Conservation (phyloP, 2,797 vertebrate species). For the Kryptopterus vitreolus region DNA sequence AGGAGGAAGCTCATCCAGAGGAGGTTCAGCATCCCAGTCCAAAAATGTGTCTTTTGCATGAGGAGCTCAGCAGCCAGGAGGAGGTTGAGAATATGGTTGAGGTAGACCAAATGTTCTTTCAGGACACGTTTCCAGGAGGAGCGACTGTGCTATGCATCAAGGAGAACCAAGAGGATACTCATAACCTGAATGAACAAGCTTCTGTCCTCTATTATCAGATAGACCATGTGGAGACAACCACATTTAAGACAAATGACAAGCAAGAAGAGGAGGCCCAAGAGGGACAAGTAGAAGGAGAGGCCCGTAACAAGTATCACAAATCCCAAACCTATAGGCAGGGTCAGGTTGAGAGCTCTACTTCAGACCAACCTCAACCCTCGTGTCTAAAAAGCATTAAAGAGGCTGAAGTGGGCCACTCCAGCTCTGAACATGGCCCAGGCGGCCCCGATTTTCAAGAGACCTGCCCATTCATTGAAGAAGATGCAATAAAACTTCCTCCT, state of each 20-base stretch:
- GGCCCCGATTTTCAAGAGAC: constrained; percentile 57
- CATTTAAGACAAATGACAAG: constrained; percentile 62
- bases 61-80: constrained; percentile 57
- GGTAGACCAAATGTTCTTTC: constrained; percentile 80
- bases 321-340: constrained; percentile 58
- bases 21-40: constrained; percentile 62
- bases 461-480: constrained; percentile 60
- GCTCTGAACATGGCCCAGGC: constrained; percentile 37
- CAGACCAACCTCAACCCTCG: constrained; percentile 60
- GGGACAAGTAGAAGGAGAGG: constrained; percentile 49
- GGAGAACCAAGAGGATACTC: constrained; percentile 67
- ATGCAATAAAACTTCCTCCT: constrained; percentile 69
- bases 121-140: constrained; percentile 83
- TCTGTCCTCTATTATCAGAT: constrained; percentile 80
- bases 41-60: constrained; percentile 82
- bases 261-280: constrained; percentile 59
- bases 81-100: constrained; percentile 66
- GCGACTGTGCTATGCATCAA: constrained; percentile 86
- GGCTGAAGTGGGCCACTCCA: constrained; percentile 13
- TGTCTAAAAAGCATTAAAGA: constrained; percentile 53
- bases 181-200: constrained; percentile 66
- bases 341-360: constrained; percentile 65
- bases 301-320: constrained; percentile 58
- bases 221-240: constrained; percentile 66
- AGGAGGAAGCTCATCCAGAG: constrained; percentile 73